Base-by-base conservation (phyloP, 2,888 invertebrate species). In the Lypha dubia region DNA sequence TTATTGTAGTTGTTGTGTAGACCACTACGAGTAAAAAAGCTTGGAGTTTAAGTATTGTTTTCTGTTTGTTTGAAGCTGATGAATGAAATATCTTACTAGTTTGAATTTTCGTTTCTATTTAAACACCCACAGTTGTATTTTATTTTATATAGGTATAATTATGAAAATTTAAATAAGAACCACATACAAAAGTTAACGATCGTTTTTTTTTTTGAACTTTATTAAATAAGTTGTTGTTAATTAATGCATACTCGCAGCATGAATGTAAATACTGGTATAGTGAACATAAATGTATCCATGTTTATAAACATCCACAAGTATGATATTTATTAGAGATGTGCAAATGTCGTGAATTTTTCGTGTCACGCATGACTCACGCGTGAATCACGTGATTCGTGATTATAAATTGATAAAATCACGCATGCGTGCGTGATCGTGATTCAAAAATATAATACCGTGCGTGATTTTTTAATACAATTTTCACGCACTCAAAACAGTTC, bases 101-200 rank as follows among this genome's bases (percentile, higher is more conserved):
- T 28, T 56, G 8, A 56, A 28, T 28, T 56, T 4, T 56, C 28
- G 28, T 28, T 15, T 56, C n/a, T 56, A 56, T 28, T 56, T n/a
- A 56, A 56, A 56, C 56, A 28, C 56, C 56, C 28, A 56, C 56
- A 56, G 56, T 56, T 56, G 7, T 20, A 49, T 20, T 49, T 3
- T 20, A 3, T 49, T 20, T 3, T 20, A 49, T 6, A 20, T 49
- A 44, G 5, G 3, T 44, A 28, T 28, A 56, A n/a, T 1, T 15
- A 53, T 13, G 41, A 63, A 35, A 32, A 67, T 35, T 67, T 32
- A 41, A 53, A 68, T 38, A 38, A 24, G 41, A 63, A 63, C 38
- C 56, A 75, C 75, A 65, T 65, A 75, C 75, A 8, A 6, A 15
- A 51, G 20, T 53, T 53, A n/a, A n/a, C 38, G n/a, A 38, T 6